Conservation (phyloP, 2,888 invertebrate species). For the Nemotelus pantherinus region DNA sequence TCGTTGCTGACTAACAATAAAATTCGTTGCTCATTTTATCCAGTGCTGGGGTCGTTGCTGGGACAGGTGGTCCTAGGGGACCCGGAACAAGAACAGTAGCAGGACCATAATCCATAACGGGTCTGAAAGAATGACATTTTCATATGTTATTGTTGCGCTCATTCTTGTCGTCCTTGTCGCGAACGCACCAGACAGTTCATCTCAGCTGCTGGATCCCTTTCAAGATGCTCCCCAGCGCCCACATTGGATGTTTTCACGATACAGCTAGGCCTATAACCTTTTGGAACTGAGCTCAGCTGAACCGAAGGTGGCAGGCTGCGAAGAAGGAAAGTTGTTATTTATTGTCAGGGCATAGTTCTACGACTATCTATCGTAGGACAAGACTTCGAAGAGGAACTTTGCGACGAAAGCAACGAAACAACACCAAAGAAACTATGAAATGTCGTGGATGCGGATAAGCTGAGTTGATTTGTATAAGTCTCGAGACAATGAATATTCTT, state of each 20-base stretch:
- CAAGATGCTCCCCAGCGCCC: background rate
- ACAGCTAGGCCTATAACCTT: background rate
- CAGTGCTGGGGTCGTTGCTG: background rate
- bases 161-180: slow-evolving; percentile 23
- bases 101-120: slow-evolving; percentile 32
- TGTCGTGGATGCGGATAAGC: slow-evolving; percentile 32
- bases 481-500: slow-evolving; percentile 26
- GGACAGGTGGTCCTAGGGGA: background rate
- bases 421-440: slow-evolving; percentile 22
- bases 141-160: slow-evolving; percentile 38
- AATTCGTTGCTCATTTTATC: slow-evolving; percentile 35
- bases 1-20: slow-evolving; percentile 39
- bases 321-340: slow-evolving; percentile 29
- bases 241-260: background rate
- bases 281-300: background rate
- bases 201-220: slow-evolving; percentile 7
- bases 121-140: slow-evolving; percentile 38
- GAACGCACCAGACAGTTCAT: background rate
- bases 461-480: slow-evolving; percentile 38
- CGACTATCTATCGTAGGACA: background rate
- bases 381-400: background rate
- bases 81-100: background rate
- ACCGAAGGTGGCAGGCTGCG: background rate
- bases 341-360: slow-evolving; percentile 39
- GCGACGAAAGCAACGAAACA: slow-evolving; percentile 13